These are phyloP conservation scores for Zhengitettix transpicula DNA, from an alignment of 2,888 invertebrate genomes.

Conservation along the genomic window DNA sequence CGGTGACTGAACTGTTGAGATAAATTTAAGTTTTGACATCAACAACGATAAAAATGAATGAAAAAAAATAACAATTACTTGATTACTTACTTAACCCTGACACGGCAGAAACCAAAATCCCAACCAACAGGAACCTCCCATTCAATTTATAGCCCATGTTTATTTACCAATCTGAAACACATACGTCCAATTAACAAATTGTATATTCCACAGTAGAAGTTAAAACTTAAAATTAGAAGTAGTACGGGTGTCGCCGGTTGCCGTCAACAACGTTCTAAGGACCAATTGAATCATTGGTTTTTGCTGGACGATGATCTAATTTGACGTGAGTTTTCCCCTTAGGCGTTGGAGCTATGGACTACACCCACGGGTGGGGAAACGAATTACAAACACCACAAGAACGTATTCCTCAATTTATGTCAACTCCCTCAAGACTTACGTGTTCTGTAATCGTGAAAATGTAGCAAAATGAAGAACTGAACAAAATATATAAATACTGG, in stretches of 20 bases:
- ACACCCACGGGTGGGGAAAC: slow-evolving; percentile 26
- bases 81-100: slow-evolving; percentile 13
- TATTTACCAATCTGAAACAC: neutral
- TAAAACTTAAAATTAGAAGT: too few relatives aligned
- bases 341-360: slow-evolving; percentile 33
- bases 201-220: neutral
- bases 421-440: too few relatives aligned
- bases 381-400: neutral
- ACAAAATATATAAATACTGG: too few relatives aligned
- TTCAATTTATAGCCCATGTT: neutral
- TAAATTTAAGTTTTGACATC: slow-evolving; percentile 2
- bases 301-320: slow-evolving; percentile 3
- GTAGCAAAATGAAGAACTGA: too few relatives aligned
- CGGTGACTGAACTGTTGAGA: slow-evolving; percentile 60
- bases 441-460: too few relatives aligned
- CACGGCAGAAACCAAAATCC: slow-evolving; percentile 9
- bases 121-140: slow-evolving; percentile 4
- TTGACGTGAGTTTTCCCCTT: slow-evolving; percentile 13
- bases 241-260: too few relatives aligned
- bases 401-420: too few relatives aligned
- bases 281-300: neutral
- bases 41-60: neutral
- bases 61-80: neutral
- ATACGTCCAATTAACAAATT: neutral
- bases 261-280: too few relatives aligned